A percentile compares a stretch with the other conserved stretches of the same genome.
Evolutionary conservation across 2,888 invertebrate genomes (phyloP).

Genomic region (Caenorhabditis wallacei): DNA sequence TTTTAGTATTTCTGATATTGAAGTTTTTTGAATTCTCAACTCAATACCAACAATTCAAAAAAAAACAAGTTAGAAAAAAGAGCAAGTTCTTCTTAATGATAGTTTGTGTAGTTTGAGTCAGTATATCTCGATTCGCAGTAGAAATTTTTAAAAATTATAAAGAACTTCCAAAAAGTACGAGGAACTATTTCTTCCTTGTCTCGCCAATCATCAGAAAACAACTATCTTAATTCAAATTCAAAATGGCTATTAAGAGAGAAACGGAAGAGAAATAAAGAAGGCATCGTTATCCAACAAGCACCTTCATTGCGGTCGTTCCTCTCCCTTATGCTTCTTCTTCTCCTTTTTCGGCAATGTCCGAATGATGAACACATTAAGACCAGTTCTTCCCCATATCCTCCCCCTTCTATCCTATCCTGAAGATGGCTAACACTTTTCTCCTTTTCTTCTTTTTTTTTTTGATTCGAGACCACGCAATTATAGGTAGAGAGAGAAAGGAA

Average conservation of each 20-base stretch:
- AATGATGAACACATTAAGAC: slow-evolving; percentile 40
- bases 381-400: slow-evolving; percentile 24
- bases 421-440: slow-evolving; percentile 8
- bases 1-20: too few species aligned
- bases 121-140: too few species aligned
- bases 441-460: neutral
- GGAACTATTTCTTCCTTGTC: too few species aligned
- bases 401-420: neutral
- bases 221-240: neutral
- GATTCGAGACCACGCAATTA: slow-evolving; percentile 30
- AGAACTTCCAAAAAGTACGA: too few species aligned
- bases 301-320: slow-evolving; percentile 17
- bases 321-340: slow-evolving; percentile 34
- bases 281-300: slow-evolving; percentile 30
- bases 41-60: too few species aligned
- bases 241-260: neutral
- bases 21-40: too few species aligned
- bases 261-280: neutral
- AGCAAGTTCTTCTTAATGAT: too few species aligned
- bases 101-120: too few species aligned
- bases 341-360: slow-evolving; percentile 24
- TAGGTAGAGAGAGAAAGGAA: neutral
- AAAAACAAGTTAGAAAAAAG: too few species aligned
- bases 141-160: too few species aligned
- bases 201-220: too few species aligned